Evolutionary conservation across 1,140 invertebrate genomes (phyloP).

Genomic region (Brevipalpus yothersi): DNA sequence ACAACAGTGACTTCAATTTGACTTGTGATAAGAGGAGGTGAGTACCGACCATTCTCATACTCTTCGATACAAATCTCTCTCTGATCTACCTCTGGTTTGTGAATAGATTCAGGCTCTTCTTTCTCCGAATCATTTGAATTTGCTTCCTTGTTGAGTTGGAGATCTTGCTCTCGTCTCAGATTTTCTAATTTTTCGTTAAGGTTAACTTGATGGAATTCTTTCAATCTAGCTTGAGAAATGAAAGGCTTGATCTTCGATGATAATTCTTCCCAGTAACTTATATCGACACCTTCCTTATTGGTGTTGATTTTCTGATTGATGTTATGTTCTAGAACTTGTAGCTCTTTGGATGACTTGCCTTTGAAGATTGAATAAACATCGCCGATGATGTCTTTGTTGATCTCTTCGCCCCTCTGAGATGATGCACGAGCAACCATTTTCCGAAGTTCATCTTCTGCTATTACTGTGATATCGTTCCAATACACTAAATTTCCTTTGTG

Average conservation of each 20-base stretch:
- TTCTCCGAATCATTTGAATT: neutral
- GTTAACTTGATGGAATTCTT: slow-evolving; percentile 76
- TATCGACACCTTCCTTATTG: slow-evolving; percentile 68
- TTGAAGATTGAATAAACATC: slow-evolving; percentile 78
- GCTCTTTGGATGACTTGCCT: slow-evolving; percentile 66
- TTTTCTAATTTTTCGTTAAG: slow-evolving; percentile 48
- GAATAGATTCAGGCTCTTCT: neutral
- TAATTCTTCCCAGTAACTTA: slow-evolving; percentile 87
- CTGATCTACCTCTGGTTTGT: slow-evolving; percentile 21
- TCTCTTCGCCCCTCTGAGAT: slow-evolving; percentile 52
- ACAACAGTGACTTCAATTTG: slow-evolving; percentile 58
- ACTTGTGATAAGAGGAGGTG: slow-evolving; percentile 37
- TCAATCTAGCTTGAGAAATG: slow-evolving; percentile 68
- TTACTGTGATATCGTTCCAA: slow-evolving; percentile 90
- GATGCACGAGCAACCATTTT: slow-evolving; percentile 33
- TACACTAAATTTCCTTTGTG: slow-evolving; percentile 63
- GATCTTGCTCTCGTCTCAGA: neutral
- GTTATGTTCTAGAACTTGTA: slow-evolving; percentile 51
- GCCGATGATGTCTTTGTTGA: slow-evolving; percentile 67
- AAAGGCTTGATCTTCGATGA: slow-evolving; percentile 80
- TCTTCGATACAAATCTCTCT: slow-evolving; percentile 23
- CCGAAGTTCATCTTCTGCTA: slow-evolving; percentile 78
- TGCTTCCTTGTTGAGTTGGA: neutral
- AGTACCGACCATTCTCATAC: slow-evolving; percentile 57
- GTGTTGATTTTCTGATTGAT: slow-evolving; percentile 69